These are phyloP conservation scores for Nothoprocta pentlandii DNA, from an alignment of 2,113 vertebrate species.

Conservation along the genomic window DNA sequence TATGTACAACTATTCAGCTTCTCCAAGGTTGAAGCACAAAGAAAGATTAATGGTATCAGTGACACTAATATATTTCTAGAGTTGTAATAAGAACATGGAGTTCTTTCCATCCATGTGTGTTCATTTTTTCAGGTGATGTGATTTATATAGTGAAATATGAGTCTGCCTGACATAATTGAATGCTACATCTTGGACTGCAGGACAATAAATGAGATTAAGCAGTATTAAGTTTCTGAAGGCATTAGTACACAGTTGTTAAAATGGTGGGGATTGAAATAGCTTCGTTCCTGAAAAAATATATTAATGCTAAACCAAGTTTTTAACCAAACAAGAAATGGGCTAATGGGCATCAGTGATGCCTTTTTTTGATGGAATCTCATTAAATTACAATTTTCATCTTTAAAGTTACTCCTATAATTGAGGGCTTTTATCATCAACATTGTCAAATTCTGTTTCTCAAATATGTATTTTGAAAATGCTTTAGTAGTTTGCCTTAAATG, in stretches of 20 bases:
- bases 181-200: conserved; percentile 24
- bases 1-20: background rate
- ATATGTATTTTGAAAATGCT: background rate
- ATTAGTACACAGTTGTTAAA: background rate
- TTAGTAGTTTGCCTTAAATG: background rate
- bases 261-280: background rate
- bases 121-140: conserved; percentile 53
- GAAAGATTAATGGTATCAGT: conserved; percentile 42
- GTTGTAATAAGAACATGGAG: conserved; percentile 52
- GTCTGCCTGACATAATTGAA: conserved; percentile 54
- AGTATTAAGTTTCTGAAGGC: conserved; percentile 27
- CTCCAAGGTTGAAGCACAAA: conserved; percentile 13
- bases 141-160: conserved; percentile 64
- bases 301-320: conserved; percentile 18
- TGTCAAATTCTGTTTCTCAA: conserved; percentile 3
- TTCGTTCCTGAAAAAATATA: background rate
- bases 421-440: background rate
- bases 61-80: conserved; percentile 50
- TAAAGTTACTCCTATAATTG: conserved; percentile 17
- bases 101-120: conserved; percentile 51
- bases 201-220: conserved; percentile 55
- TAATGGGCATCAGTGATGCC: background rate
- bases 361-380: conserved; percentile 11
- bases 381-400: background rate
- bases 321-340: background rate